phyloP scores from a whole-genome alignment of 2,888 invertebrate genomes.

The Criorhina ranunculi region DNA sequence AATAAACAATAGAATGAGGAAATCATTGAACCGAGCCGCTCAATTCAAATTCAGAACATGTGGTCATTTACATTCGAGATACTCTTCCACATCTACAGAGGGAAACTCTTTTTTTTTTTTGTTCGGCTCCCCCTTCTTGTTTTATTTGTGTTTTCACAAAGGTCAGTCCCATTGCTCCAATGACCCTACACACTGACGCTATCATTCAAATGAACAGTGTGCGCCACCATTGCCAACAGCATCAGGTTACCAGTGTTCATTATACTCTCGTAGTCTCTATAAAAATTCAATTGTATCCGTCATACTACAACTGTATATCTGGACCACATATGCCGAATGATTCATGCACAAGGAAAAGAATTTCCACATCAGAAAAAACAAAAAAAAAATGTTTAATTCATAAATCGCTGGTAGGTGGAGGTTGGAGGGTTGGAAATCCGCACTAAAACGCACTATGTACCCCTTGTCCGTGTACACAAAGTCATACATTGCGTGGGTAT shows the following conservation, averaged over 20 bases:
- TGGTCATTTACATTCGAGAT: slow-evolving; percentile 7
- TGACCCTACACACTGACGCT: slow-evolving; percentile 58
- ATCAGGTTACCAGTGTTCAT: slow-evolving; percentile 52
- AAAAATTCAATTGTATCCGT: slow-evolving; percentile 66
- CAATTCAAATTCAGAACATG: background rate
- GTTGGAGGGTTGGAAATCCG: slow-evolving; percentile 20
- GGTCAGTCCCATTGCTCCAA: slow-evolving; percentile 67
- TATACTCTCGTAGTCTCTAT: slow-evolving; percentile 52
- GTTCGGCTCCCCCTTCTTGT: background rate
- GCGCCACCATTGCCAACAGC: slow-evolving; percentile 26
- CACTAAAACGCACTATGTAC: slow-evolving; percentile 40
- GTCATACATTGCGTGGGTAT: slow-evolving; percentile 8
- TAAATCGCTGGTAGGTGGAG: slow-evolving; percentile 57
- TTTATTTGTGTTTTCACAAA: slow-evolving; percentile 4
- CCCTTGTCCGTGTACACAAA: slow-evolving; percentile 11
- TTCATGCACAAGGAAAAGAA: slow-evolving; percentile 63
- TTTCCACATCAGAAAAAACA: slow-evolving; percentile 27
- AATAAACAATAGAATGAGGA: background rate
- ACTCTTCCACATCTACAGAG: background rate
- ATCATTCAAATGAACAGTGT: too few species aligned
- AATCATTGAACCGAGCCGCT: background rate
- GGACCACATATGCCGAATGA: slow-evolving; percentile 64
- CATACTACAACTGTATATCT: slow-evolving; percentile 30
- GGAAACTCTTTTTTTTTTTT: background rate
- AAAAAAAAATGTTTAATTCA: slow-evolving; percentile 65